Percentiles rank a stretch among this genome's conserved stretches.
phyloP scores from a whole-genome alignment of 2,797 vertebrate genomes.

The Smutsia gigantea region DNA sequence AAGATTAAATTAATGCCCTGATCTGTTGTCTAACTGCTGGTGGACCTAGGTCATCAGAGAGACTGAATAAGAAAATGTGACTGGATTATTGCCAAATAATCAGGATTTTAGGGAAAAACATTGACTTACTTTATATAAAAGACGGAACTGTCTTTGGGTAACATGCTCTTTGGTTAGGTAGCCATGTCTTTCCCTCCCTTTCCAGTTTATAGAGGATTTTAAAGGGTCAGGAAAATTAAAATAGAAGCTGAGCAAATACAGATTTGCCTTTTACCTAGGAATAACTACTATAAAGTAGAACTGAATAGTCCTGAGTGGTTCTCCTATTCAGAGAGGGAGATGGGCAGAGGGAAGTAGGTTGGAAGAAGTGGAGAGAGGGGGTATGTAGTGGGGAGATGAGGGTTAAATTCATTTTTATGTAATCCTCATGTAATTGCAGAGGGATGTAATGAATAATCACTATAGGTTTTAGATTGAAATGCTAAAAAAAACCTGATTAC shows the following conservation, averaged over 20 bases:
- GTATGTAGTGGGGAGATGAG: neutral
- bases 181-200: neutral
- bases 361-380: neutral
- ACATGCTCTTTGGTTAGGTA: conserved; percentile 1
- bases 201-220: neutral
- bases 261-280: neutral
- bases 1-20: neutral
- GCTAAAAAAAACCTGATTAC: neutral
- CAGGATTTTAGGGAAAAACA: neutral
- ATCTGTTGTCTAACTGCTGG: neutral
- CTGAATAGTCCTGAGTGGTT: neutral
- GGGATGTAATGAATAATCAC: neutral
- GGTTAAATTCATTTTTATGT: neutral
- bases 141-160: neutral
- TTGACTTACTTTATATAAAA: conserved; percentile 7
- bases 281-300: neutral
- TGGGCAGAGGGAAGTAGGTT: neutral
- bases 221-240: conserved; percentile 10
- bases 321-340: neutral
- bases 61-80: neutral
- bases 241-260: conserved; percentile 4
- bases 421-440: neutral
- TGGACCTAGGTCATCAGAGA: neutral
- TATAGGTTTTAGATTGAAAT: neutral
- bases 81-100: conserved; percentile 20